A percentile compares a stretch with the other conserved stretches of the same genome.
phyloP scores from a whole-genome alignment of 2,113 vertebrate species.

The Rhinoptilus africanus region DNA sequence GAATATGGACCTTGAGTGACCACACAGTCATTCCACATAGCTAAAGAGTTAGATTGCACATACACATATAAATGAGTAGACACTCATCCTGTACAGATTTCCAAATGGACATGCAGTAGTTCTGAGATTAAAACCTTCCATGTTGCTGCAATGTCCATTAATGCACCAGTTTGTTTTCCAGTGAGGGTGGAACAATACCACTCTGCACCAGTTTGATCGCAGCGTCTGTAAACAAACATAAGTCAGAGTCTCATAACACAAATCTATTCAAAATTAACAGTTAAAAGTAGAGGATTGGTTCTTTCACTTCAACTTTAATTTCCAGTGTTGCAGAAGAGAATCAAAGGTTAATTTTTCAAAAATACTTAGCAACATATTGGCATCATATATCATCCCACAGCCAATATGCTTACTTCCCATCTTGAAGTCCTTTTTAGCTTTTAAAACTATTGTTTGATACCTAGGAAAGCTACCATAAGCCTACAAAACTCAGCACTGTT shows the following conservation, averaged over 20 bases:
- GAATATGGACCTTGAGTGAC: not conserved
- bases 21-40: not conserved
- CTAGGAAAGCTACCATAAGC: not conserved
- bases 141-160: not conserved
- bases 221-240: not conserved
- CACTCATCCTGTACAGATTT: not conserved
- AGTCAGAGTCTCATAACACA: not conserved
- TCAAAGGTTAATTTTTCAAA: not conserved
- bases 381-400: not conserved
- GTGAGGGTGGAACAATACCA: not conserved
- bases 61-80: not conserved
- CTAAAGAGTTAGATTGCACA: too few relatives aligned
- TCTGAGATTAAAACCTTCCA: not conserved
- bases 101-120: not conserved
- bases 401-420: not conserved
- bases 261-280: not conserved
- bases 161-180: not conserved
- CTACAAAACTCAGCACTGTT: not conserved
- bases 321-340: not conserved
- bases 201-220: not conserved
- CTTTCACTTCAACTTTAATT: not conserved
- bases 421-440: not conserved
- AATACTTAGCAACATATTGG: not conserved
- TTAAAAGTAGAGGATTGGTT: not conserved
- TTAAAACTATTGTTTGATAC: not conserved